phyloP scores from a whole-genome alignment of 2,888 invertebrate species.

The Nowickia ferox region DNA sequence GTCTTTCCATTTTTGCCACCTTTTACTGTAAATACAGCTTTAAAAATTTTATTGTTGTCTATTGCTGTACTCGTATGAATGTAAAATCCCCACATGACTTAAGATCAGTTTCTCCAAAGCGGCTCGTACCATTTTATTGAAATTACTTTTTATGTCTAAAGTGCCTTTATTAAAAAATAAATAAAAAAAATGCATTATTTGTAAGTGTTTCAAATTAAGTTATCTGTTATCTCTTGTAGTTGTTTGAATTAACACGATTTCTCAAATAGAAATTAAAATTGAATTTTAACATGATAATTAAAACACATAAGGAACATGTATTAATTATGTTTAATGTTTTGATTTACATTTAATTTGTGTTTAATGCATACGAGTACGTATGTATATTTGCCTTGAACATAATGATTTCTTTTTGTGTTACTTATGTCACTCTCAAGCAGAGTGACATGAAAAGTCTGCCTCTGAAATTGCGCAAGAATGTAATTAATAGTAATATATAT shows the following conservation, averaged over 20 bases:
- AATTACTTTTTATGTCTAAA: not conserved
- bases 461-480: no score
- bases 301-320: not conserved
- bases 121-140: slow-evolving; percentile 2
- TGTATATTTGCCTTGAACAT: no score
- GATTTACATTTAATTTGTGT: not conserved
- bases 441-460: no score
- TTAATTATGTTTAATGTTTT: not conserved
- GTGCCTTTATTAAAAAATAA: not conserved
- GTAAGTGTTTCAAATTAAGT: slow-evolving; percentile 13
- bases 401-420: no score
- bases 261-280: slow-evolving; percentile 2
- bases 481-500: no score
- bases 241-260: slow-evolving; percentile 32
- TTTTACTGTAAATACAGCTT: not conserved
- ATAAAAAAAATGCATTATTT: not conserved
- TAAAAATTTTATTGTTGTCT: not conserved
- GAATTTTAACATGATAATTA: slow-evolving; percentile 4
- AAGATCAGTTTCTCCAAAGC: not conserved
- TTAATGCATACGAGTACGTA: no score
- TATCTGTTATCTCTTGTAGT: slow-evolving; percentile 11
- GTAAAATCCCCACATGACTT: slow-evolving; percentile 8
- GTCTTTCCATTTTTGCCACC: not conserved
- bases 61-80: not conserved
- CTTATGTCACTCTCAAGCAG: no score